Percentiles rank a stretch among this genome's conserved stretches.
Evolutionary conservation across 1,140 invertebrate genomes (phyloP).

Genomic region (Drosophila rhopaloa): DNA sequence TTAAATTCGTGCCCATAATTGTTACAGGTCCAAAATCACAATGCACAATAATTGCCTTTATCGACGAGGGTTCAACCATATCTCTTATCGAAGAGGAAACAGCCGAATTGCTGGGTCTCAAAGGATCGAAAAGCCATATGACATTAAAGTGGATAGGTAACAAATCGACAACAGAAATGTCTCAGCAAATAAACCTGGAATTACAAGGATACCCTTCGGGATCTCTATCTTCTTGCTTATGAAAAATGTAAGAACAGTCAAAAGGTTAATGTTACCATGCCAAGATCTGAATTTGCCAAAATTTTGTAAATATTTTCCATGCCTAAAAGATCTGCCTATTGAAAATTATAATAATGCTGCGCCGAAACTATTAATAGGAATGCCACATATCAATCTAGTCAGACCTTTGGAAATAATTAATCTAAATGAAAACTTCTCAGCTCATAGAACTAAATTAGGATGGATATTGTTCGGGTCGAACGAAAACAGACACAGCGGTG

Average conservation of each 20-base stretch:
- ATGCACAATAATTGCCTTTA: not conserved
- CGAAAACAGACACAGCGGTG: not conserved
- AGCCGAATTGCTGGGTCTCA: not conserved
- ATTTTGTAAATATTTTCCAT: not conserved
- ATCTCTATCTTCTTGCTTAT: not conserved
- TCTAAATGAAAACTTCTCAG: no score
- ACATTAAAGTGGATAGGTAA: not conserved
- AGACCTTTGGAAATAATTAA: not conserved
- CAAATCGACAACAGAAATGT: not conserved
- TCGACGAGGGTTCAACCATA: slow-evolving; percentile 1
- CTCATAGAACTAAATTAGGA: not conserved
- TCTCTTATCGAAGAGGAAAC: not conserved
- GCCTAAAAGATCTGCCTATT: not conserved
- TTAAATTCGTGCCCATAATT: not conserved
- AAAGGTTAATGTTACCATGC: not conserved
- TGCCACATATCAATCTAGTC: not conserved
- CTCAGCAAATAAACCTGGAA: not conserved
- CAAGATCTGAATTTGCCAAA: not conserved
- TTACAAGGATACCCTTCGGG: not conserved
- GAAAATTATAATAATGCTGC: not conserved
- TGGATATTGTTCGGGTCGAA: not conserved
- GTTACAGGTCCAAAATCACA: not conserved
- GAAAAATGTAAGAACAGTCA: not conserved
- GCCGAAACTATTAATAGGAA: not conserved
- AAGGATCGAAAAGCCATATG: not conserved